Evolutionary conservation across 2,888 invertebrate genomes (phyloP).

Genomic region (Pseudanteris insignis): DNA sequence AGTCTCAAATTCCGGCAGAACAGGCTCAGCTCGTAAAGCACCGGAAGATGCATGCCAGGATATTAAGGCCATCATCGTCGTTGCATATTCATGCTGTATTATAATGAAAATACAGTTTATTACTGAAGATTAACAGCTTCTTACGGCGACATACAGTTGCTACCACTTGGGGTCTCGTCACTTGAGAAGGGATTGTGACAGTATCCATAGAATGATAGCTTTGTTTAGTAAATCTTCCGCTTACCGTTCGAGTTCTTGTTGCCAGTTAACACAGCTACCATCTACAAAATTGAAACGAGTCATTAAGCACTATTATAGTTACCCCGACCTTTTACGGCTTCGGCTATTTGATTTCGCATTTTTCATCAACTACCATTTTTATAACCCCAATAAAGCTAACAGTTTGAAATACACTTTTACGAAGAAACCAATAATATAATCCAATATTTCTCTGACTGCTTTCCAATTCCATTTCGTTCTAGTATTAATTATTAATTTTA

Average conservation of each 20-base stretch:
- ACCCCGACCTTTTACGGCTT: too few relatives aligned
- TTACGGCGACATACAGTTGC: constrained; percentile 62
- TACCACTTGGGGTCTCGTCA: constrained; percentile 45
- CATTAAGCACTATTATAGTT: too few relatives aligned
- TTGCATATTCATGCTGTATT: constrained; percentile 67
- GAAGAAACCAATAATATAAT: too few relatives aligned
- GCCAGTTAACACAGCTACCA: constrained; percentile 26
- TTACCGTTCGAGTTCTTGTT: constrained; percentile 36
- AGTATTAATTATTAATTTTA: too few relatives aligned
- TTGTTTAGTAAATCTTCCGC: constrained; percentile 39
- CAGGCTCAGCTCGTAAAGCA: constrained; percentile 66
- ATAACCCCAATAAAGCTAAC: too few relatives aligned
- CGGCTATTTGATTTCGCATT: too few relatives aligned
- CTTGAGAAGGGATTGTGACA: constrained; percentile 43
- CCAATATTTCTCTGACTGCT: too few relatives aligned
- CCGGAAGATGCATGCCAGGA: constrained; percentile 66
- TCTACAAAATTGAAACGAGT: too few relatives aligned
- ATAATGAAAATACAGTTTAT: constrained; percentile 68
- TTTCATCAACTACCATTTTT: too few relatives aligned
- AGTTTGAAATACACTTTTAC: too few relatives aligned
- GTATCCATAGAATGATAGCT: constrained; percentile 44
- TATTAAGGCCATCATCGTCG: constrained; percentile 67
- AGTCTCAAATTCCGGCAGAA: constrained; percentile 63
- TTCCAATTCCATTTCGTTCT: too few relatives aligned
- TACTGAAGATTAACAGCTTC: constrained; percentile 68